Percentiles rank a stretch among this genome's conserved stretches.
Conservation (phyloP, 2,797 vertebrate species). For the Leuciscus waleckii region DNA sequence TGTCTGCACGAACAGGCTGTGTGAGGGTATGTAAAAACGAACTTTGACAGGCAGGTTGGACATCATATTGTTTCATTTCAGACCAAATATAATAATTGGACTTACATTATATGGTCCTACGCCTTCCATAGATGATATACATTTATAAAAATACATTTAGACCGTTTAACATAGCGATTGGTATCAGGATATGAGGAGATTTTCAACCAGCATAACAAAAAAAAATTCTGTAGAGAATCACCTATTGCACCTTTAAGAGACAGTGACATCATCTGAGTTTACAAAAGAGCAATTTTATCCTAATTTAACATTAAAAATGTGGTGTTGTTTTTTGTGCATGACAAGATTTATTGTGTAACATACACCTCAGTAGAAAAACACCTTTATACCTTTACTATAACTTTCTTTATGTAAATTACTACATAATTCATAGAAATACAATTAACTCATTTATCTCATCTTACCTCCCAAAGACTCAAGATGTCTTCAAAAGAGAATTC, state of each 20-base stretch:
- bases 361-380: neutral
- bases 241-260: neutral
- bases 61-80: no score
- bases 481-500: slow-evolving; percentile 91
- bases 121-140: no score
- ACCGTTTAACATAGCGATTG: no score
- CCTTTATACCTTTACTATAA: neutral
- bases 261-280: neutral
- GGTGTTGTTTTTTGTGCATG: neutral
- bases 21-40: no score
- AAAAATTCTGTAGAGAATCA: no score
- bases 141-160: no score
- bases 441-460: neutral
- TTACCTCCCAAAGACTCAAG: slow-evolving; percentile 89
- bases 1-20: no score
- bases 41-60: no score
- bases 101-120: no score
- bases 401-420: neutral
- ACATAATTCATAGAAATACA: neutral
- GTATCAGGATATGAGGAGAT: no score
- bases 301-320: neutral
- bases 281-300: neutral
- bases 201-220: no score
- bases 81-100: no score
- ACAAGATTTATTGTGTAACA: neutral